Conservation (phyloP, 2,113 vertebrate genomes). For the Percopsis transmontana region DNA sequence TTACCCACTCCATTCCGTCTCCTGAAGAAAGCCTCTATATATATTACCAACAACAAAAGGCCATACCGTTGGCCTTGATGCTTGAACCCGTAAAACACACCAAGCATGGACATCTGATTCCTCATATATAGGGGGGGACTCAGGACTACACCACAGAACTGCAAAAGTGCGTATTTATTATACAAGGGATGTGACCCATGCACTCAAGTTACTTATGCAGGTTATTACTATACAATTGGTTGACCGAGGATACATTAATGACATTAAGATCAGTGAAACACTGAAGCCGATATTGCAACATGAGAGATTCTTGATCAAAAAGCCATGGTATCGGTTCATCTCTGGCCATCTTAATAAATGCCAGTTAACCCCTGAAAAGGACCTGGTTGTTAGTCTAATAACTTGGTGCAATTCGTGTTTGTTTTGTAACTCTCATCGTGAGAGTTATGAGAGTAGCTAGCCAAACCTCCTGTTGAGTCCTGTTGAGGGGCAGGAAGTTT, state of each 20-base stretch:
- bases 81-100: not conserved
- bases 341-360: not conserved
- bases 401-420: not conserved
- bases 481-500: too few relatives aligned
- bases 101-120: not conserved
- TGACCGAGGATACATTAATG: too few relatives aligned
- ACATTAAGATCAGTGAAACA: too few relatives aligned
- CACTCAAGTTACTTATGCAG: too few relatives aligned
- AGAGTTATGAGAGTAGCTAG: too few relatives aligned
- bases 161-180: too few relatives aligned
- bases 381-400: constrained; percentile 13
- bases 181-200: too few relatives aligned
- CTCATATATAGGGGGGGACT: too few relatives aligned
- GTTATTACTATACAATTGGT: too few relatives aligned
- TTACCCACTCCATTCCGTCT: constrained; percentile 9
- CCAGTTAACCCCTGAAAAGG: not conserved
- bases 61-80: not conserved
- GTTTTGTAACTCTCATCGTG: too few relatives aligned
- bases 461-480: too few relatives aligned
- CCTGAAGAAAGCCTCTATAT: constrained; percentile 5
- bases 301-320: not conserved
- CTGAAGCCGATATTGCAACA: not conserved
- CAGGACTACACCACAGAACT: too few relatives aligned
- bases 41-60: not conserved
- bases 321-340: not conserved